These are phyloP conservation scores for Hyperoplus lanceolatus DNA, from an alignment of 2,797 vertebrate genomes.

Conservation along the genomic window DNA sequence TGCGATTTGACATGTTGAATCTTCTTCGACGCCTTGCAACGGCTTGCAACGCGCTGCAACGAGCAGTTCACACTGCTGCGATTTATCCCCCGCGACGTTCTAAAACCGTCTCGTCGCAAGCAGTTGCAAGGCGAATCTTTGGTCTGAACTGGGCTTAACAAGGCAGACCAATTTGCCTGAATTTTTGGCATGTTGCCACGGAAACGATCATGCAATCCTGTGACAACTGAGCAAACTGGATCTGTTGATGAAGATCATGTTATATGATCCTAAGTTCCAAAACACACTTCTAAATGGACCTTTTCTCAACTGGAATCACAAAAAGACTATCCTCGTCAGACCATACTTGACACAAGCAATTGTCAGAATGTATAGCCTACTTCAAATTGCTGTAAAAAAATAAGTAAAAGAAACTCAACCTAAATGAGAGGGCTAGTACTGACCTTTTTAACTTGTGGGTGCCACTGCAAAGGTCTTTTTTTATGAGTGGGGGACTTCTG, in stretches of 20 bases:
- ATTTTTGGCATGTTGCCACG: not conserved
- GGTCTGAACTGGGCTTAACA: too few species aligned
- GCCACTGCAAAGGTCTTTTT: conserved; percentile 30
- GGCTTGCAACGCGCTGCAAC: too few species aligned
- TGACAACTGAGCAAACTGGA: not conserved
- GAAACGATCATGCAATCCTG: not conserved
- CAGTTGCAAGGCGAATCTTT: too few species aligned
- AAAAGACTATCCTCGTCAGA: not conserved
- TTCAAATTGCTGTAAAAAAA: conserved; percentile 19
- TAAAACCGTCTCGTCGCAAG: too few species aligned
- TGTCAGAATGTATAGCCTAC: conserved; percentile 10
- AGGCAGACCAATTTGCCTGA: conserved; percentile 4
- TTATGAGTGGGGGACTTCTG: conserved; percentile 30
- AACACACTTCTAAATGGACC: not conserved
- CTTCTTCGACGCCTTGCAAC: too few species aligned
- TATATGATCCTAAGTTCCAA: not conserved
- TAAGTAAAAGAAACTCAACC: too few species aligned
- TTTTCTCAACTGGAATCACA: not conserved
- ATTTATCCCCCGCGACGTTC: too few species aligned
- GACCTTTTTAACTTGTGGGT: conserved; percentile 44
- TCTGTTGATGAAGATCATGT: not conserved
- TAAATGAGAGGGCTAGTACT: conserved; percentile 30
- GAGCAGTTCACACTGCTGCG: too few species aligned
- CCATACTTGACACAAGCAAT: not conserved
- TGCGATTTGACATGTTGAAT: too few species aligned